A percentile compares a stretch with the other conserved stretches of the same genome.
Conservation (phyloP, 2,113 vertebrate species). For the Lepisosteus oculatus region DNA sequence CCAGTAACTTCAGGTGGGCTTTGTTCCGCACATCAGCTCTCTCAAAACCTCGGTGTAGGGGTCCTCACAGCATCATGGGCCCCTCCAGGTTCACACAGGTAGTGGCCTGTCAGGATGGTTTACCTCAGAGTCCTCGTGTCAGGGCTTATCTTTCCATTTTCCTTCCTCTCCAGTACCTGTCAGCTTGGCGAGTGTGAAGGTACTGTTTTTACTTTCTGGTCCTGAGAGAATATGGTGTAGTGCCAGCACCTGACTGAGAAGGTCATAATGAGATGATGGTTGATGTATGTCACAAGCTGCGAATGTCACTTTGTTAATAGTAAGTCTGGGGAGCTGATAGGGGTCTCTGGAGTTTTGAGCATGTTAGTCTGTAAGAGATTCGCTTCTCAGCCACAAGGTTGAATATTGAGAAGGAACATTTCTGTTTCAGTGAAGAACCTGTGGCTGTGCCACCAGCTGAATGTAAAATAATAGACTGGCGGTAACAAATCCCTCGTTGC, state of each 20-base stretch:
- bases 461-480: background rate
- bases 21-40: too few relatives aligned
- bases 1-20: too few relatives aligned
- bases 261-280: constrained; percentile 14
- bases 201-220: background rate
- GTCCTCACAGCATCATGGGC: background rate
- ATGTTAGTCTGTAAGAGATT: background rate
- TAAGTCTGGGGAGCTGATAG: background rate
- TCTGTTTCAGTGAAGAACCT: background rate
- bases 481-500: background rate
- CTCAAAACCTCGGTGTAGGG: too few relatives aligned
- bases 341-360: constrained; percentile 1
- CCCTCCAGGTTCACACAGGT: background rate
- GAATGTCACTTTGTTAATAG: constrained; percentile 15
- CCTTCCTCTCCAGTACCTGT: background rate
- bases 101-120: background rate
- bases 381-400: background rate
- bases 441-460: too few relatives aligned
- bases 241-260: background rate
- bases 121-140: background rate
- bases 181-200: background rate
- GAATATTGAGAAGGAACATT: background rate
- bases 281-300: constrained; percentile 15
- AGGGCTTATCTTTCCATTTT: background rate
- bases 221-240: background rate